Percentiles rank a stretch among this genome's conserved stretches.
phyloP scores from a whole-genome alignment of 2,888 invertebrate species.

The Neria commutata region DNA sequence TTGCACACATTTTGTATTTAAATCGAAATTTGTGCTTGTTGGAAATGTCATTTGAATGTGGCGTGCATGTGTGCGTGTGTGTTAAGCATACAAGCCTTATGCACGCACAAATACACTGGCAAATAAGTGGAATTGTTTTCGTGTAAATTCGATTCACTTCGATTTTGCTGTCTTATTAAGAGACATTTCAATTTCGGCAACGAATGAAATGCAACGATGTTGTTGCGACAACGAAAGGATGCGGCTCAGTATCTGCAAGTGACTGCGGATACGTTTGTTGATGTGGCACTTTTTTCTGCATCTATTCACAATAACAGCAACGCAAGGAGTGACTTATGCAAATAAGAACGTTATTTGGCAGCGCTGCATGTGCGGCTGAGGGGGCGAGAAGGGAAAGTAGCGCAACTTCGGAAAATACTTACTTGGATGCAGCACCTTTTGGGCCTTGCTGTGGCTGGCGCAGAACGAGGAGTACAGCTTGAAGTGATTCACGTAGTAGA shows the following conservation, averaged over 20 bases:
- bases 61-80: background rate
- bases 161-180: conserved; percentile 16
- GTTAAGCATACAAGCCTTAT: background rate
- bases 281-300: too few species aligned
- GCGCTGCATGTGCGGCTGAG: too few species aligned
- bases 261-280: too few species aligned
- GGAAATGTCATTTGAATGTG: background rate
- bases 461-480: conserved; percentile 99
- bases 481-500: conserved; percentile 97
- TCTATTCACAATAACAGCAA: too few species aligned
- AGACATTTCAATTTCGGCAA: conserved; percentile 7
- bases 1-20: background rate
- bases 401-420: too few species aligned
- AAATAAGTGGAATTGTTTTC: conserved; percentile 15
- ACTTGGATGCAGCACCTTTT: conserved; percentile 98
- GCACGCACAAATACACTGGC: background rate
- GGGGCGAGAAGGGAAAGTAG: too few species aligned
- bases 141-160: conserved; percentile 14
- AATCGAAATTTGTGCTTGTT: background rate
- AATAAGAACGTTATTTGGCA: too few species aligned
- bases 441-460: conserved; percentile 98
- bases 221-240: too few species aligned
- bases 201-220: too few species aligned
- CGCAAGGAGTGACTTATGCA: too few species aligned
- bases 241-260: too few species aligned